These are phyloP conservation scores for Brachionus calyciflorus DNA, from an alignment of 1,140 invertebrate genomes.

Conservation along the genomic window DNA sequence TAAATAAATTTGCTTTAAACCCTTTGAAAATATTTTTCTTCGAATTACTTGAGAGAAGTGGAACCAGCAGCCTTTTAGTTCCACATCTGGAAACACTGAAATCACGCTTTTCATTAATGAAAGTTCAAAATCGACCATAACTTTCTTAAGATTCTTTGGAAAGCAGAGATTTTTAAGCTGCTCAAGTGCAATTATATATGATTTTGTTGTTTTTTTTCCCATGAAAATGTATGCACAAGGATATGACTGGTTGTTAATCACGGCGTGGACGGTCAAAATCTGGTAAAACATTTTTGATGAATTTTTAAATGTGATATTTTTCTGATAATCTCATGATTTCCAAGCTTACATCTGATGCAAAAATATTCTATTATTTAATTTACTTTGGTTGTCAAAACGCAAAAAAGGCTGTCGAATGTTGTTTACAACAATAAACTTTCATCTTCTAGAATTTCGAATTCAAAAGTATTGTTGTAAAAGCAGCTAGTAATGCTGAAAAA, in stretches of 20 bases:
- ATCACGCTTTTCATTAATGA: background rate
- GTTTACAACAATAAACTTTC: background rate
- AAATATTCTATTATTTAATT: background rate
- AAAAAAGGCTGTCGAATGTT: background rate
- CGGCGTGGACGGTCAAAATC: background rate
- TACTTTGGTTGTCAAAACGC: background rate
- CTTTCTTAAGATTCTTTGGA: background rate
- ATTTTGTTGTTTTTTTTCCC: background rate
- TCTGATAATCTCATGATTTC: background rate
- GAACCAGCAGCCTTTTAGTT: conserved; percentile 14
- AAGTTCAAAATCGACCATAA: background rate
- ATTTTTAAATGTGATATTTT: conserved; percentile 6
- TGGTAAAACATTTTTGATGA: background rate
- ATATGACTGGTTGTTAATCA: background rate
- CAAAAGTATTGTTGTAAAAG: too few species aligned
- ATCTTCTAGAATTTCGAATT: too few species aligned
- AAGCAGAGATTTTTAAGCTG: background rate
- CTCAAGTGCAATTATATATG: background rate
- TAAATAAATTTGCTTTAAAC: background rate
- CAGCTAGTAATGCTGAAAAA: too few species aligned
- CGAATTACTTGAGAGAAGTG: background rate
- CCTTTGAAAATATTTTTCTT: background rate
- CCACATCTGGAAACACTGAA: background rate
- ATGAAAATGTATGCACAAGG: background rate
- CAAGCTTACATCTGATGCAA: background rate